Percentiles rank a stretch among this genome's conserved stretches.
phyloP scores from a whole-genome alignment of 2,797 vertebrate genomes.

The Pipistrellus nathusii region DNA sequence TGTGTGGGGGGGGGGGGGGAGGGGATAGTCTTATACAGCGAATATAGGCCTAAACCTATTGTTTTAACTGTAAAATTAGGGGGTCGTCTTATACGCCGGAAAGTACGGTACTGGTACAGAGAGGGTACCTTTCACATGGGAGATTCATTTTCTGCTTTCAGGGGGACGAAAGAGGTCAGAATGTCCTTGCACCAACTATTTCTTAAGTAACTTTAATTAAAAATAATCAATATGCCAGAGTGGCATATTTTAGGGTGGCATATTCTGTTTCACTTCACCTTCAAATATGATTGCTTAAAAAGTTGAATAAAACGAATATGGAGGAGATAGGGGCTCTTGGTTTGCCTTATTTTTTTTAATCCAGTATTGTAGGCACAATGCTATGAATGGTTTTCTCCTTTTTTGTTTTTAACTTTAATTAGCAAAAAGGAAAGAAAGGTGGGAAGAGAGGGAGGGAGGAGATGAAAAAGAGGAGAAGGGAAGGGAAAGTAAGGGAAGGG shows the following conservation, averaged over 20 bases:
- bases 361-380: not conserved
- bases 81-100: too few relatives aligned
- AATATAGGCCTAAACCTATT: too few relatives aligned
- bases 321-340: not conserved
- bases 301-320: constrained; percentile 43
- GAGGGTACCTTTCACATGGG: not conserved
- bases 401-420: constrained; percentile 6
- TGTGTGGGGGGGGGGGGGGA: too few relatives aligned
- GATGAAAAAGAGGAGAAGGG: not conserved
- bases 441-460: not conserved
- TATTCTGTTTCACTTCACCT: not conserved
- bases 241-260: not conserved
- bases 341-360: constrained; percentile 11
- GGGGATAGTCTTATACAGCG: too few relatives aligned
- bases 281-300: constrained; percentile 42
- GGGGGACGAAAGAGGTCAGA: not conserved
- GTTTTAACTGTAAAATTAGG: too few relatives aligned
- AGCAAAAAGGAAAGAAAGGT: not conserved
- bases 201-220: not conserved
- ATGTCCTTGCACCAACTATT: not conserved
- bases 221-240: not conserved
- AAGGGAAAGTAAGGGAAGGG: accelerated
- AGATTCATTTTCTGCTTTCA: not conserved
- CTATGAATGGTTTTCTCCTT: not conserved
- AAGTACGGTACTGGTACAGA: not conserved